Base-by-base conservation (phyloP, 1,140 invertebrate genomes). In the Sycophila sp. region DNA sequence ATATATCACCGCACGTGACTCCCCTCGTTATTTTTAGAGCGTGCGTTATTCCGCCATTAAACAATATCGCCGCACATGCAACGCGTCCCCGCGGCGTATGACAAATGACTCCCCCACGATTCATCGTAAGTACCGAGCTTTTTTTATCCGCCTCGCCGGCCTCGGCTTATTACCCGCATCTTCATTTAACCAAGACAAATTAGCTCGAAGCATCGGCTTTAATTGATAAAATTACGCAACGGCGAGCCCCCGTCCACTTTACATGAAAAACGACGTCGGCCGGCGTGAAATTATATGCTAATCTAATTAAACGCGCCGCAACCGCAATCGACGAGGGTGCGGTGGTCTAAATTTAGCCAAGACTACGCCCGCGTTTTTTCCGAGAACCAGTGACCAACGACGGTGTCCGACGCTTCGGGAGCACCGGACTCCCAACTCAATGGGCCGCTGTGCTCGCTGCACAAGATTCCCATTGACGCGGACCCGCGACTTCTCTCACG, bases 341-440 rank as follows among this genome's bases (percentile, higher is more conserved):
- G 56, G n/a, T 22, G 17, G n/a, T 40, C 34, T 59, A 59, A 59
- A 59, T 40, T 42, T 34, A 56, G 53, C 53, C n/a, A n/a, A n/a
- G n/a, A n/a, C n/a, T n/a, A n/a, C n/a, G n/a, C n/a, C n/a, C n/a
- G n/a, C n/a, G n/a, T n/a, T n/a, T n/a, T n/a, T n/a, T n/a, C n/a
- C n/a, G n/a, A 51, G 8, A 15, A 22, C 45, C 13, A 15, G 49
- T n/a, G n/a, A n/a, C n/a, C n/a, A n/a, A n/a, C n/a, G n/a, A n/a
- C 49, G 26, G 49, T 53, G 24, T 47, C 10, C 42, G 17, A 6
- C 19, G 8, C 42, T 47, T 47, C 19, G 24, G 17, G 15, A 47
- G 19, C 42, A 22, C 19, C 13, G 3, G 15, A 3, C 3, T 26
- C 13, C 8, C 13, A 30, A 8, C 17, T 64, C 45, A 51, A 64